These are phyloP conservation scores for Dasypus novemcinctus DNA, from an alignment of 2,113 vertebrate species.

Conservation along the genomic window DNA sequence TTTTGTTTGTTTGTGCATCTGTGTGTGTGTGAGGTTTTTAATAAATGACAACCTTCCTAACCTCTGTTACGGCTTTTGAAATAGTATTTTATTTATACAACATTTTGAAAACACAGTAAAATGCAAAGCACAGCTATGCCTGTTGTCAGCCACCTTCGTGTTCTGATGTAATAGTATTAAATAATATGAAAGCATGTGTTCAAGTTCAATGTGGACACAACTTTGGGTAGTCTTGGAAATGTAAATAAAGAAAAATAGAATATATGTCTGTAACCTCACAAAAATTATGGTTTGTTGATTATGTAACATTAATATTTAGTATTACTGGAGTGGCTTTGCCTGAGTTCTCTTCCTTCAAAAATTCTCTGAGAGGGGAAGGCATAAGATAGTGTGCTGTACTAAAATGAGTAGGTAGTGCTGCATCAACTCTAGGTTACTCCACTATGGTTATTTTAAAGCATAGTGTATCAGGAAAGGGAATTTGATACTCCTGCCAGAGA, in stretches of 20 bases:
- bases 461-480: slow-evolving; percentile 2
- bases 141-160: neutral
- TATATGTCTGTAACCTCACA: slow-evolving; percentile 1
- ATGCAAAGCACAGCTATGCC: neutral
- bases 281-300: neutral
- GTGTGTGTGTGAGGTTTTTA: neutral
- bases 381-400: neutral
- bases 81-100: slow-evolving; percentile 23
- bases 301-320: slow-evolving; percentile 32
- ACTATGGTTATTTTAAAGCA: slow-evolving; percentile 37
- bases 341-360: slow-evolving; percentile 12
- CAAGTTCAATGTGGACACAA: neutral
- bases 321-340: neutral
- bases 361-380: neutral
- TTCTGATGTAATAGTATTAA: neutral
- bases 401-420: neutral
- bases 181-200: slow-evolving; percentile 10
- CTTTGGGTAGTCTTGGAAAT: slow-evolving; percentile 3
- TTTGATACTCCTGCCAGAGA: slow-evolving; percentile 28
- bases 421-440: neutral
- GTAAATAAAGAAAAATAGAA: slow-evolving; percentile 7
- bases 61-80: slow-evolving; percentile 5
- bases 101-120: slow-evolving; percentile 24
- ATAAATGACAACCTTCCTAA: neutral
- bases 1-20: neutral